These are phyloP conservation scores for Drosophila barbarae DNA, from an alignment of 2,888 invertebrate genomes.

Conservation along the genomic window DNA sequence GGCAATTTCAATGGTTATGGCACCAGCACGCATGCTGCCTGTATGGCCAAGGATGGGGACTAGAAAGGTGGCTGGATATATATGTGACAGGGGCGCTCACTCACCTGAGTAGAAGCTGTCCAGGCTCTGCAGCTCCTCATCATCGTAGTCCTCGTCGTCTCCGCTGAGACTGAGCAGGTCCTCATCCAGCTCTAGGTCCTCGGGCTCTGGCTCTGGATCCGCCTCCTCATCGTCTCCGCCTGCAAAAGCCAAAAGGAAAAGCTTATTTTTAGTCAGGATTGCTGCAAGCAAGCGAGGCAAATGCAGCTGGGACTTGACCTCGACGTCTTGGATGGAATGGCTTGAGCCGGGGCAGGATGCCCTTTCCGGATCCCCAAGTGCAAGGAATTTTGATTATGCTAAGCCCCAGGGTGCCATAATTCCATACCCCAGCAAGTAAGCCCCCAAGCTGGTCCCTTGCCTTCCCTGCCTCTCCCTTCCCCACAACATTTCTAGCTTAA, in stretches of 20 bases:
- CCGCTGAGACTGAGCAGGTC: constrained; percentile 61
- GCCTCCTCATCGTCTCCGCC: constrained; percentile 40
- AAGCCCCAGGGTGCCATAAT: constrained; percentile 79
- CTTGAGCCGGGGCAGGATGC: constrained; percentile 39
- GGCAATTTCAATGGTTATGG: constrained; percentile 79
- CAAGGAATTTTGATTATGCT: constrained; percentile 80
- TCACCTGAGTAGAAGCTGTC: constrained; percentile 80
- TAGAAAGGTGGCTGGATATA: constrained; percentile 9
- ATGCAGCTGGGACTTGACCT: constrained; percentile 47
- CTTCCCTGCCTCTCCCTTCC: neutral
- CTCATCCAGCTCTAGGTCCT: constrained; percentile 45
- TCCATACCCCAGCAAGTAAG: constrained; percentile 68
- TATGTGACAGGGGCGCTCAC: constrained; percentile 34
- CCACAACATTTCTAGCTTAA: constrained; percentile 7
- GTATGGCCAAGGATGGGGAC: constrained; percentile 5
- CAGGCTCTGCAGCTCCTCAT: constrained; percentile 77
- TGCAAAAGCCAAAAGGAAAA: constrained; percentile 32
- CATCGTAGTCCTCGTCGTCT: constrained; percentile 70
- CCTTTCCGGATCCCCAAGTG: constrained; percentile 76
- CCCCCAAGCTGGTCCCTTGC: constrained; percentile 28
- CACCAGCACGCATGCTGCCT: constrained; percentile 54
- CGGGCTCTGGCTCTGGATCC: constrained; percentile 50
- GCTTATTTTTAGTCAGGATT: constrained; percentile 34
- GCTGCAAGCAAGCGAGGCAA: constrained; percentile 15
- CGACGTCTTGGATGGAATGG: constrained; percentile 35